A percentile compares a stretch with the other conserved stretches of the same genome.
Conservation (phyloP, 1,140 invertebrate genomes). For the Antheraea pernyi region DNA sequence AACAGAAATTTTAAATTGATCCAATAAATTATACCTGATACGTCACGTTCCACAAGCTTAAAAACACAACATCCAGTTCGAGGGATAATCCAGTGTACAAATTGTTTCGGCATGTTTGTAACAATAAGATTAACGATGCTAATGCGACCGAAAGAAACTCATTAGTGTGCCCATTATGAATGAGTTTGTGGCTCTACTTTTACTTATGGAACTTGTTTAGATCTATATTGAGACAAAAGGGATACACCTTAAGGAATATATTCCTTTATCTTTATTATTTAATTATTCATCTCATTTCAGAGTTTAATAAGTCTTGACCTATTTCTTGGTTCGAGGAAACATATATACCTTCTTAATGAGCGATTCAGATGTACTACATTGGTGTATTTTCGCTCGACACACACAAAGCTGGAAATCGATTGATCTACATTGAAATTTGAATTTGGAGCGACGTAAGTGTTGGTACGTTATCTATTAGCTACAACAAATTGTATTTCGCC, state of each 20-base stretch:
- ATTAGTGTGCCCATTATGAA: conserved; percentile 6
- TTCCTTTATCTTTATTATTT: not conserved
- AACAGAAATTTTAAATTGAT: no score
- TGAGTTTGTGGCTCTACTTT: not conserved
- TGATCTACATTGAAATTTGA: no score
- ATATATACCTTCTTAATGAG: not conserved
- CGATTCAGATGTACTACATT: not conserved
- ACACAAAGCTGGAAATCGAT: not conserved
- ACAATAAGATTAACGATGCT: not conserved
- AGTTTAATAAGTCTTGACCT: not conserved
- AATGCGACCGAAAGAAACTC: not conserved
- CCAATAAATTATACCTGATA: no score
- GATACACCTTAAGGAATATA: not conserved
- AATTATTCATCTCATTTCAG: not conserved
- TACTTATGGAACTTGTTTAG: not conserved
- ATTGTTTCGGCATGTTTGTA: not conserved
- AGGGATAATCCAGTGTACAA: not conserved
- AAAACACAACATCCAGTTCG: not conserved
- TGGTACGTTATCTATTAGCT: no score
- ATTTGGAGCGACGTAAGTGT: no score
- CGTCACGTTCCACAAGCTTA: not conserved
- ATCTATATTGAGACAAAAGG: conserved; percentile 3
- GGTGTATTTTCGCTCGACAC: not conserved
- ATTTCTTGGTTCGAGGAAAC: not conserved
- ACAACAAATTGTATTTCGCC: no score